These are phyloP conservation scores for Polyommatus iphigenia DNA, from an alignment of 2,888 invertebrate species.

Conservation along the genomic window DNA sequence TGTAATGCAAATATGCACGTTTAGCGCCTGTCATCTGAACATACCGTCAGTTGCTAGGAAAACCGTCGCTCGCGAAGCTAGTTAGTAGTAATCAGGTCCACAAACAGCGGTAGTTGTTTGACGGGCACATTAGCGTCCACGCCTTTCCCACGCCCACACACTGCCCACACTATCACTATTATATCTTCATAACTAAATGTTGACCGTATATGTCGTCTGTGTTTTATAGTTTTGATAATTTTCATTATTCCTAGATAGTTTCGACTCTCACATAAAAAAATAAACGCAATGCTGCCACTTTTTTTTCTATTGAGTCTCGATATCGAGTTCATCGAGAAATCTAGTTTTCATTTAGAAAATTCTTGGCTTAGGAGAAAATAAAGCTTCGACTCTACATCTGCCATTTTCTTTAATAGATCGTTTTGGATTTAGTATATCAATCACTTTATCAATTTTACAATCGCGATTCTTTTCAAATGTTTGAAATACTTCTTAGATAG, in stretches of 20 bases:
- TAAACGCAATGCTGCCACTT: background rate
- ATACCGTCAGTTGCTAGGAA: background rate
- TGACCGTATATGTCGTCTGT: conserved; percentile 58
- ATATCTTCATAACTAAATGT: conserved; percentile 17
- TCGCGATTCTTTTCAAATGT: background rate
- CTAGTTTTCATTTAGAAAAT: no score
- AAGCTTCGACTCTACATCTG: no score
- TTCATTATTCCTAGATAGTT: background rate
- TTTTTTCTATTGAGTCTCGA: background rate
- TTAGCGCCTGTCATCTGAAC: no score
- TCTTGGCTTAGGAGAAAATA: no score
- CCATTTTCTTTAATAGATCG: no score
- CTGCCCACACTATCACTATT: conserved; percentile 39
- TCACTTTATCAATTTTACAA: background rate
- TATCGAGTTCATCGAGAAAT: no score
- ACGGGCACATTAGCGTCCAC: conserved; percentile 63
- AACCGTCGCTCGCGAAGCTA: background rate
- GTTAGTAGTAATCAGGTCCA: conserved; percentile 33
- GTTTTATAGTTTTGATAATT: conserved; percentile 45
- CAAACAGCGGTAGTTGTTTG: conserved; percentile 59
- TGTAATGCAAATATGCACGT: no score
- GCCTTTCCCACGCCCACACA: conserved; percentile 71
- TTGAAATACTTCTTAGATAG: background rate
- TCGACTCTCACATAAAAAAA: background rate
- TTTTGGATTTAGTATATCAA: background rate